phyloP scores from a whole-genome alignment of 2,888 invertebrate genomes.

The Tortrix viridana region DNA sequence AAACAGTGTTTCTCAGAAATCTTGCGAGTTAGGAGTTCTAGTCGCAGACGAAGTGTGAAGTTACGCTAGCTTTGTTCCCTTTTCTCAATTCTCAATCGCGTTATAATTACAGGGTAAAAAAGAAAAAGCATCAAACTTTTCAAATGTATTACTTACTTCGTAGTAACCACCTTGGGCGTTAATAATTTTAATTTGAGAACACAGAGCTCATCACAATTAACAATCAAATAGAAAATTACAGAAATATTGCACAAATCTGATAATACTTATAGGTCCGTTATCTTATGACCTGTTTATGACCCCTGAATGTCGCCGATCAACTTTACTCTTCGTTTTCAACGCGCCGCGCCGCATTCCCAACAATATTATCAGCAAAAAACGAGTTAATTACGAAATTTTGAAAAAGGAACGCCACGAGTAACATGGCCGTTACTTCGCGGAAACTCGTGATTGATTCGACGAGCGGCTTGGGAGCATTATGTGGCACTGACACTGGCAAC shows the following conservation, averaged over 20 bases:
- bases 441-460: conserved; percentile 33
- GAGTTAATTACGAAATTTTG: conserved; percentile 71
- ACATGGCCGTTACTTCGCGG: conserved; percentile 48
- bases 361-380: conserved; percentile 58
- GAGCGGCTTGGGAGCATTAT: conserved; percentile 8
- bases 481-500: conserved; percentile 15
- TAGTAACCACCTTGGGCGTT: too few species aligned
- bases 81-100: too few species aligned
- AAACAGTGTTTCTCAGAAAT: too few species aligned
- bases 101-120: too few species aligned
- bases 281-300: not conserved
- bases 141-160: too few species aligned
- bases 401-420: conserved; percentile 65
- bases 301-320: conserved; percentile 1
- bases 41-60: too few species aligned
- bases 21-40: too few species aligned
- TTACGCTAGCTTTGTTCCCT: too few species aligned
- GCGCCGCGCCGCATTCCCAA: conserved; percentile 47
- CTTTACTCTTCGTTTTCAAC: conserved; percentile 30
- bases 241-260: not conserved
- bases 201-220: not conserved
- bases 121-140: too few species aligned
- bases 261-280: not conserved
- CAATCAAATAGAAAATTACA: not conserved
- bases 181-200: too few species aligned